phyloP scores from a whole-genome alignment of 2,113 vertebrate species.

The Cochlearius cochlearius region DNA sequence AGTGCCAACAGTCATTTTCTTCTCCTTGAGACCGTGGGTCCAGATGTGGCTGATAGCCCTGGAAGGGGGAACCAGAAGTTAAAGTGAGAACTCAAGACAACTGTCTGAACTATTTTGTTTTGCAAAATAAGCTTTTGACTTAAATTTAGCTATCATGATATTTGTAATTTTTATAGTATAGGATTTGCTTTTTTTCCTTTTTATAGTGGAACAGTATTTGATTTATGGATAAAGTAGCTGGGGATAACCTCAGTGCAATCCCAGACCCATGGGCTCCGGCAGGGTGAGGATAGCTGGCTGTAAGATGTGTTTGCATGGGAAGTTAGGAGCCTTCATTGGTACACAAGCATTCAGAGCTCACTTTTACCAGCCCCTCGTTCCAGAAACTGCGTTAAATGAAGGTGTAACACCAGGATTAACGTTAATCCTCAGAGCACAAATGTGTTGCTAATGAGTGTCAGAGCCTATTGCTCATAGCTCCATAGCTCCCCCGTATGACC shows the following conservation, averaged over 20 bases:
- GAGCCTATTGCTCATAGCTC: not conserved
- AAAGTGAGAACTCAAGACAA: not conserved
- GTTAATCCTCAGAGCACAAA: not conserved
- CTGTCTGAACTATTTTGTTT: not conserved
- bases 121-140: not conserved
- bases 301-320: not conserved
- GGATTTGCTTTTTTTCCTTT: not conserved
- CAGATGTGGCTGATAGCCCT: not conserved
- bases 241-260: not conserved
- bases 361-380: not conserved
- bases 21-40: not conserved
- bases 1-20: not conserved
- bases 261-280: rapidly evolving
- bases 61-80: not conserved
- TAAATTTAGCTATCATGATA: not conserved
- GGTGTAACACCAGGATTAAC: not conserved
- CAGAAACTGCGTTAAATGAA: not conserved
- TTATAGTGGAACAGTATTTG: not conserved
- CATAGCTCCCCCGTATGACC: not conserved
- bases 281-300: not conserved
- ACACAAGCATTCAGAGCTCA: not conserved
- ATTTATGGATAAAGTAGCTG: not conserved
- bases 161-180: not conserved
- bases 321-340: not conserved
- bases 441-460: not conserved